phyloP scores from a whole-genome alignment of 2,888 invertebrate genomes.

The Xanthia icteritia region DNA sequence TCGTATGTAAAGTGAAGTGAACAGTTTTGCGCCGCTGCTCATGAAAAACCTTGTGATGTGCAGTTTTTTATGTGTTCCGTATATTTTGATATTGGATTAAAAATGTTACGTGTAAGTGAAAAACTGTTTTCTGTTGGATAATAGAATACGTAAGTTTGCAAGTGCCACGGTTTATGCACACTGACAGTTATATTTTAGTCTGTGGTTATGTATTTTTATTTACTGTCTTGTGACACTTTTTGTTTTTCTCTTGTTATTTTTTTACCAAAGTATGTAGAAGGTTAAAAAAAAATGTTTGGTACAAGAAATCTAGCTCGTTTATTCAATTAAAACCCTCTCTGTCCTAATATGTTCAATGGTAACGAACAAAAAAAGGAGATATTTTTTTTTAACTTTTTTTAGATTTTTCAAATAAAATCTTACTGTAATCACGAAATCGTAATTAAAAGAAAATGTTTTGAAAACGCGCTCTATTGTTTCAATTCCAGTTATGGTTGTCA shows the following conservation, averaged over 20 bases:
- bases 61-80: slow-evolving; percentile 39
- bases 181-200: neutral
- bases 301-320: neutral
- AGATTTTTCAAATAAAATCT: too few species aligned
- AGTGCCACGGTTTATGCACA: neutral
- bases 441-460: too few species aligned
- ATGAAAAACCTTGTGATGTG: slow-evolving; percentile 37
- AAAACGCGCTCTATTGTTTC: too few species aligned
- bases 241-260: neutral
- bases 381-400: too few species aligned
- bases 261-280: too few species aligned
- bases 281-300: neutral
- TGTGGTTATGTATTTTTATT: neutral
- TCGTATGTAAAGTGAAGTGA: slow-evolving; percentile 68
- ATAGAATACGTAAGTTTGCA: too few species aligned
- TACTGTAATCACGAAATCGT: too few species aligned
- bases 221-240: neutral
- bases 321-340: too few species aligned
- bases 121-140: neutral
- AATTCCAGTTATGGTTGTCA: too few species aligned
- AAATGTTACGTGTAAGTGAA: neutral
- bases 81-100: neutral
- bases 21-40: slow-evolving; percentile 63
- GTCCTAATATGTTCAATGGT: too few species aligned
- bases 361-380: too few species aligned